Evolutionary conservation across 2,797 vertebrate genomes (phyloP).

Genomic region (Sebastes minor): DNA sequence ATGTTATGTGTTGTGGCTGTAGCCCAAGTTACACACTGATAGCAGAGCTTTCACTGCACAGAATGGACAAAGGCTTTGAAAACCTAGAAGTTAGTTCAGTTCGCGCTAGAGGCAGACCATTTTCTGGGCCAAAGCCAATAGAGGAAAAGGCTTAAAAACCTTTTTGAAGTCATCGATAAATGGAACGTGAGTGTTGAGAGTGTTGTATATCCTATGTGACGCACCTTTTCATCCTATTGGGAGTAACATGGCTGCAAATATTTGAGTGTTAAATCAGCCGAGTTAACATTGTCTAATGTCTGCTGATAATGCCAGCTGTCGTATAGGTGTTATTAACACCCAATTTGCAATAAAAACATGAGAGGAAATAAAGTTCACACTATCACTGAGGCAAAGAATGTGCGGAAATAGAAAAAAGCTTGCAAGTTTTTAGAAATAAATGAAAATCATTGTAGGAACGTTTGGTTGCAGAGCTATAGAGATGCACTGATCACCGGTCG

Average conservation of each 20-base stretch:
- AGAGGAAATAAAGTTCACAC: not conserved
- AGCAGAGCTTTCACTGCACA: conserved; percentile 35
- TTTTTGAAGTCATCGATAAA: not conserved
- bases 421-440: not conserved
- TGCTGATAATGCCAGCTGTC: not conserved
- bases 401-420: not conserved
- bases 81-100: conserved; percentile 14
- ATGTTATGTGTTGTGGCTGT: conserved; percentile 63
- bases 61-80: conserved; percentile 15
- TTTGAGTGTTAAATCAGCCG: not conserved
- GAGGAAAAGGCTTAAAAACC: not conserved
- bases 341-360: not conserved
- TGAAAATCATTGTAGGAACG: not conserved
- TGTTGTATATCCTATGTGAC: not conserved
- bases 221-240: not conserved
- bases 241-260: not conserved
- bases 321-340: not conserved
- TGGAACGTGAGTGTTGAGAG: not conserved
- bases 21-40: conserved; percentile 61
- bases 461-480: not conserved
- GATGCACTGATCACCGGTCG: not conserved
- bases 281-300: not conserved
- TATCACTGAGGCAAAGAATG: not conserved
- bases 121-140: not conserved
- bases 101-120: not conserved